phyloP scores from a whole-genome alignment of 2,888 invertebrate genomes.

The Deroplatys truncata region DNA sequence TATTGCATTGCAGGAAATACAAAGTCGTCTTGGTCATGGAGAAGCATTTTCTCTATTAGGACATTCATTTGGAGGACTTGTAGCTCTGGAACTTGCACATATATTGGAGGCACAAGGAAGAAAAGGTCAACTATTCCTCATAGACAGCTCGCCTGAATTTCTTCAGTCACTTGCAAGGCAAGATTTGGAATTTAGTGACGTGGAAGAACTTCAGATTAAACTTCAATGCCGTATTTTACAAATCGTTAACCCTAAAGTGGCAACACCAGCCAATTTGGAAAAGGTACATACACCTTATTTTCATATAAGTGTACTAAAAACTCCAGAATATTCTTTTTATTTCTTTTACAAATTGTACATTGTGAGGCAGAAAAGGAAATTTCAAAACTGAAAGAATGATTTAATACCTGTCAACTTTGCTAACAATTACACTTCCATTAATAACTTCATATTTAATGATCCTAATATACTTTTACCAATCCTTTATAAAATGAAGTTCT shows the following conservation, averaged over 20 bases:
- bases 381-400: no score
- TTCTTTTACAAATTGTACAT: no score
- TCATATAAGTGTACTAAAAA: neutral
- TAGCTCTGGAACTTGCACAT: constrained; percentile 72
- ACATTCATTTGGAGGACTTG: constrained; percentile 82
- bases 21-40: constrained; percentile 28
- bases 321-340: no score
- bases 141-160: constrained; percentile 79
- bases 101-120: constrained; percentile 64
- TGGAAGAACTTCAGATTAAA: constrained; percentile 53
- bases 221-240: constrained; percentile 50
- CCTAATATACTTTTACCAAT: no score
- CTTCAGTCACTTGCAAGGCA: constrained; percentile 39
- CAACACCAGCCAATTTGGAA: neutral
- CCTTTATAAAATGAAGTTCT: no score
- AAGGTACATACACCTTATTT: neutral
- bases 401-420: no score
- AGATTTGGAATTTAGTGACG: constrained; percentile 43
- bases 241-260: neutral
- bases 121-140: constrained; percentile 62
- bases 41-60: constrained; percentile 71
- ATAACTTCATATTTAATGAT: no score
- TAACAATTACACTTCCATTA: no score
- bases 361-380: no score
- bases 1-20: constrained; percentile 12